phyloP scores from a whole-genome alignment of 1,140 invertebrate genomes.

The Ruditapes philippinarum region DNA sequence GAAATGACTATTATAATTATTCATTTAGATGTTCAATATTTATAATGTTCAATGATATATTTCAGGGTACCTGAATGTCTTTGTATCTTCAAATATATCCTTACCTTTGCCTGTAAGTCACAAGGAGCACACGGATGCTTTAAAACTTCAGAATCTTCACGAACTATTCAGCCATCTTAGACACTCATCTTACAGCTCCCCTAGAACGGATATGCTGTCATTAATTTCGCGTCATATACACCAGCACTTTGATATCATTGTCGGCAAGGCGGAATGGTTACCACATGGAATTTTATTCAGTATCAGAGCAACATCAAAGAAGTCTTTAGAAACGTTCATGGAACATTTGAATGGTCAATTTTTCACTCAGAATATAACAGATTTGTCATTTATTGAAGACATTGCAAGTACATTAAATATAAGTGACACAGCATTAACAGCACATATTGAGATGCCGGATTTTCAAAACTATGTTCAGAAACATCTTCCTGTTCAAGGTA shows the following conservation, averaged over 20 bases:
- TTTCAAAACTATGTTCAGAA: not conserved
- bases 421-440: conserved; percentile 3
- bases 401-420: conserved; percentile 29
- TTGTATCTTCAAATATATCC: conserved; percentile 40
- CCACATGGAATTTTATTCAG: conserved; percentile 32
- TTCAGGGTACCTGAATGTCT: conserved; percentile 12
- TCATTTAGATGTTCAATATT: too few relatives aligned
- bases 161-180: conserved; percentile 18
- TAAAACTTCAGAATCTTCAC: conserved; percentile 18
- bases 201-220: not conserved
- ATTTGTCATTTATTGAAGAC: conserved; percentile 31
- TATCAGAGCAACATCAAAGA: not conserved
- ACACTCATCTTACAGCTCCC: not conserved
- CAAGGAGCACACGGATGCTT: not conserved
- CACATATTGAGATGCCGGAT: not conserved
- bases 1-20: too few relatives aligned
- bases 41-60: not conserved
- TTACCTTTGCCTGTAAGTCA: not conserved
- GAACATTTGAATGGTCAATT: not conserved
- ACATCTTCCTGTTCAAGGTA: conserved; percentile 17
- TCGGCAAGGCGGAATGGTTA: conserved; percentile 18
- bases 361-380: not conserved
- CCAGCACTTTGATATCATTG: not conserved
- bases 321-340: not conserved
- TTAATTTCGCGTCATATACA: not conserved